Conservation (phyloP, 2,113 vertebrate species). For the Albula glossodonta region DNA sequence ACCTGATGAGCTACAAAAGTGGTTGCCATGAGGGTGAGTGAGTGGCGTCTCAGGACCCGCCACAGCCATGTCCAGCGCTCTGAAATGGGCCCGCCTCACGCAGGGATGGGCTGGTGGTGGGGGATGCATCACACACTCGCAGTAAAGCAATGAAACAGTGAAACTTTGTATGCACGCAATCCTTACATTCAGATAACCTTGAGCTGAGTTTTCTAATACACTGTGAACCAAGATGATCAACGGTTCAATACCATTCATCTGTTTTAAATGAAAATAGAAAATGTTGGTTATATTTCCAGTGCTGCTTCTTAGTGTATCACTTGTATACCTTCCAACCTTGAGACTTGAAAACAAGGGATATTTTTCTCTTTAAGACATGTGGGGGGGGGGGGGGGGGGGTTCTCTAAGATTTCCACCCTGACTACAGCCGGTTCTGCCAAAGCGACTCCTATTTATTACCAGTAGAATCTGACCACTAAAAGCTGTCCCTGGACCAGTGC, state of each 20-base stretch:
- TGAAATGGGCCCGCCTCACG: constrained; percentile 5
- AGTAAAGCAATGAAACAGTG: constrained; percentile 76
- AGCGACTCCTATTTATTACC: too few relatives aligned
- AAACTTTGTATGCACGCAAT: constrained; percentile 70
- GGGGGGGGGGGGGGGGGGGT: too few relatives aligned
- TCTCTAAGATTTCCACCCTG: too few relatives aligned
- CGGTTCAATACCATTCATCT: constrained; percentile 92
- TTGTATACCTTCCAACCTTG: too few relatives aligned
- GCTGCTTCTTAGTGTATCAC: not conserved
- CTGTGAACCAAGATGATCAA: constrained; percentile 86
- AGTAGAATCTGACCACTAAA: too few relatives aligned
- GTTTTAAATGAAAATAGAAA: constrained; percentile 84
- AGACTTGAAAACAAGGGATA: too few relatives aligned
- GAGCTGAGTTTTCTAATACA: constrained; percentile 83
- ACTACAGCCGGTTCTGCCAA: too few relatives aligned
- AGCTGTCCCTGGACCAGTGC: too few relatives aligned
- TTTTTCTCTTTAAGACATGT: too few relatives aligned
- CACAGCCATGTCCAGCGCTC: constrained; percentile 34
- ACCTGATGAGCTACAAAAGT: not conserved
- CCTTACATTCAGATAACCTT: constrained; percentile 86
- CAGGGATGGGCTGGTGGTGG: constrained; percentile 42
- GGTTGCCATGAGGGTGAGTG: not conserved
- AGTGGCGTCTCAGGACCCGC: not conserved
- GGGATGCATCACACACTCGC: constrained; percentile 63
- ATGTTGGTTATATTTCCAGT: constrained; percentile 29